These are phyloP conservation scores for Laspeyria flexula DNA, from an alignment of 2,888 invertebrate genomes.

Conservation along the genomic window DNA sequence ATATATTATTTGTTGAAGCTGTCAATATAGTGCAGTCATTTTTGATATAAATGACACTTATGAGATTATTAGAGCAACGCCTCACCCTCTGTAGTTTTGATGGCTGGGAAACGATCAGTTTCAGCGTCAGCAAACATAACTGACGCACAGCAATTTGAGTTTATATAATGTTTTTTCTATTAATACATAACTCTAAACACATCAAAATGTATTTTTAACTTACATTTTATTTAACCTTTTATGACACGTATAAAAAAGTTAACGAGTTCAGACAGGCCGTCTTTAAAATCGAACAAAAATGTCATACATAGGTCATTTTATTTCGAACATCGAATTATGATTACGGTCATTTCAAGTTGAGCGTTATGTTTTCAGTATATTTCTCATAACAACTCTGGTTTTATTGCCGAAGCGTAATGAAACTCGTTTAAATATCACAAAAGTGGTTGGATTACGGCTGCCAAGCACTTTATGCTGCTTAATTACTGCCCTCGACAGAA, in stretches of 20 bases:
- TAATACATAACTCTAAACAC: too few species aligned
- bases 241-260: slow-evolving; percentile 8
- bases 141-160: too few species aligned
- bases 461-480: slow-evolving; percentile 81
- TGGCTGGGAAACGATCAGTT: too few species aligned
- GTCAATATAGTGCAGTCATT: too few species aligned
- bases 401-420: slow-evolving; percentile 83
- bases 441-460: slow-evolving; percentile 81
- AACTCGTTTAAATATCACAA: slow-evolving; percentile 84
- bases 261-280: slow-evolving; percentile 15
- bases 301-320: slow-evolving; percentile 56
- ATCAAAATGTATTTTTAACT: too few species aligned
- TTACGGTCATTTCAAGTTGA: slow-evolving; percentile 75
- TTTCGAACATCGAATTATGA: slow-evolving; percentile 64
- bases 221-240: too few species aligned
- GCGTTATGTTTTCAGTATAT: slow-evolving; percentile 83
- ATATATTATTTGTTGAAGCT: too few species aligned
- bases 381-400: slow-evolving; percentile 80
- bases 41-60: too few species aligned
- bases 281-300: slow-evolving; percentile 51
- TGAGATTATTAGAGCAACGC: too few species aligned
- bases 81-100: too few species aligned
- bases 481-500: slow-evolving; percentile 82
- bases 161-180: too few species aligned
- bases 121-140: too few species aligned